Conservation (phyloP, 2,888 invertebrate genomes). For the Drosophila rellima region DNA sequence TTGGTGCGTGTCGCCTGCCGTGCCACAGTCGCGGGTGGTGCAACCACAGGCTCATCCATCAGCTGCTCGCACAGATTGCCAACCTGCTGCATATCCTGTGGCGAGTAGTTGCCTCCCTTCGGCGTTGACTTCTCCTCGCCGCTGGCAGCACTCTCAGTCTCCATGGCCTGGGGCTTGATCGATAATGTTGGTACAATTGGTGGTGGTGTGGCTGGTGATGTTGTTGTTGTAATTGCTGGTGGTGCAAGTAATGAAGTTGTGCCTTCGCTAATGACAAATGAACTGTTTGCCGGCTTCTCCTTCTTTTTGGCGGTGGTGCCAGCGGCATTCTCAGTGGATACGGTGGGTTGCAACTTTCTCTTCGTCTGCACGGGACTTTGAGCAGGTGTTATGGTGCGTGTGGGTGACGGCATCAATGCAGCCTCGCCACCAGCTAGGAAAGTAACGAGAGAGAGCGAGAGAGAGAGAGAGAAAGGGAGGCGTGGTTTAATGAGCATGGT, state of each 20-base stretch:
- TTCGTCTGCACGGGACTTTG: conserved; percentile 88
- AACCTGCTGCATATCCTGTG: conserved; percentile 80
- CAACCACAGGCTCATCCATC: conserved; percentile 56
- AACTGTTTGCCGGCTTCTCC: conserved; percentile 86
- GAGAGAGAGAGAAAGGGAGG: conserved; percentile 64
- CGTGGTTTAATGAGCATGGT: conserved; percentile 74
- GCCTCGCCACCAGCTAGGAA: conserved; percentile 85
- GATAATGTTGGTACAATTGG: conserved; percentile 28
- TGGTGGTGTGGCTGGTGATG: background rate
- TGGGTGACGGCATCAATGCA: conserved; percentile 88
- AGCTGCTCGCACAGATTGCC: conserved; percentile 84
- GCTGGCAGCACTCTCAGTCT: conserved; percentile 70
- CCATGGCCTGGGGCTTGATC: conserved; percentile 65
- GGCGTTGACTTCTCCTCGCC: conserved; percentile 50
- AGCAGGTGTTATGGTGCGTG: conserved; percentile 87
- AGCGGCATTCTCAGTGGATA: conserved; percentile 89
- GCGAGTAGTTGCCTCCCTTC: conserved; percentile 58
- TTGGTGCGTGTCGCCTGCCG: conserved; percentile 77
- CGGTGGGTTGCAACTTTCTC: conserved; percentile 91
- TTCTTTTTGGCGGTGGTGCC: conserved; percentile 89
- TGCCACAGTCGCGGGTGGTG: conserved; percentile 29
- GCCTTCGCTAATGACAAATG: conserved; percentile 68
- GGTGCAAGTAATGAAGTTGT: conserved; percentile 36
- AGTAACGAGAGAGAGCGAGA: conserved; percentile 41
- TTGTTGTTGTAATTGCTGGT: conserved; percentile 30